These are phyloP conservation scores for Oxyteleia sp. DNA, from an alignment of 2,888 invertebrate species.

Conservation along the genomic window DNA sequence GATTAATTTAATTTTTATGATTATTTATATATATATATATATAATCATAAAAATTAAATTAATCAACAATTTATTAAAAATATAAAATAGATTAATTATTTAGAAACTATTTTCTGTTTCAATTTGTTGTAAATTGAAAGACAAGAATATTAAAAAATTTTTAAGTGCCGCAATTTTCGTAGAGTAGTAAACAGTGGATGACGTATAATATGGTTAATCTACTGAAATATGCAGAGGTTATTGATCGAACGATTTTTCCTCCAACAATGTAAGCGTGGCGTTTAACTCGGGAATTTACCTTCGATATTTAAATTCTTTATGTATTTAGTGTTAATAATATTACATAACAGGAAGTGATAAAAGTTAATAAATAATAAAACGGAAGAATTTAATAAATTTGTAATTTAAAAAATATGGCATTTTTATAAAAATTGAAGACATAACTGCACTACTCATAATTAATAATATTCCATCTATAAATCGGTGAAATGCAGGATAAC, in stretches of 20 bases:
- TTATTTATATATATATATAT: too few species aligned
- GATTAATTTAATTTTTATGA: too few species aligned
- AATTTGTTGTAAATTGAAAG: neutral
- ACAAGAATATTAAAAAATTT: neutral
- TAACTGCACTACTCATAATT: too few species aligned
- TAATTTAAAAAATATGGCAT: neutral
- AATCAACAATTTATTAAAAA: too few species aligned
- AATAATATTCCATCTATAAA: neutral
- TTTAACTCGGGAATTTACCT: constrained; percentile 4
- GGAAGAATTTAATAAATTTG: neutral
- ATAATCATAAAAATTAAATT: too few species aligned
- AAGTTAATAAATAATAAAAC: neutral
- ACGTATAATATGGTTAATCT: constrained; percentile 30
- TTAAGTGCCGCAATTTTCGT: neutral
- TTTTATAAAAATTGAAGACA: too few species aligned
- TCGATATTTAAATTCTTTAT: neutral
- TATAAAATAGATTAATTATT: too few species aligned
- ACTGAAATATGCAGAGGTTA: constrained; percentile 30
- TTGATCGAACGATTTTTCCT: constrained; percentile 26
- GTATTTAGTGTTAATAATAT: neutral
- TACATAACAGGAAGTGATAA: neutral
- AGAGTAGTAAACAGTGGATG: constrained; percentile 7
- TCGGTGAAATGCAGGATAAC: neutral
- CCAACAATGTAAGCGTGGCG: constrained; percentile 3
- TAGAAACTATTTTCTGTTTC: too few species aligned